Conservation (phyloP, 2,113 vertebrate genomes). For the Thamnophis sirtalis region DNA sequence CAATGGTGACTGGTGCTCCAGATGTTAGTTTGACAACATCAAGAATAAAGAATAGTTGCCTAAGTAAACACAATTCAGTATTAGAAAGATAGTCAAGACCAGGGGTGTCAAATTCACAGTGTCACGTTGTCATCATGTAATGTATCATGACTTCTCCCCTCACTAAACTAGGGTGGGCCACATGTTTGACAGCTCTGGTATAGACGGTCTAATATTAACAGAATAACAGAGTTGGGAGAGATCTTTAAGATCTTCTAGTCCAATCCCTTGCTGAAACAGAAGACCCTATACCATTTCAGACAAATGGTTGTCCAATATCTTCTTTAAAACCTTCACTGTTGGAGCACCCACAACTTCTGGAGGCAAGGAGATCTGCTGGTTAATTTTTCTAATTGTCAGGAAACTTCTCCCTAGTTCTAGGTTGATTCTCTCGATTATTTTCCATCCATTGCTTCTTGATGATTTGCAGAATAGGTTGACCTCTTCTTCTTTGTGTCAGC, state of each 20-base stretch:
- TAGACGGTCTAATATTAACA: not conserved
- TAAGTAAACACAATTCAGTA: not conserved
- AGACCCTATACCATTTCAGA: too few relatives aligned
- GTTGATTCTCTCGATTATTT: not conserved
- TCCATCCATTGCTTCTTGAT: not conserved
- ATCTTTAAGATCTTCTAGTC: not conserved
- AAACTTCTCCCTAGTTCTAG: not conserved
- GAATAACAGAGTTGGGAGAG: not conserved
- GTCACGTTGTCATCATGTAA: too few relatives aligned
- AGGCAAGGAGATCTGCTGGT: not conserved
- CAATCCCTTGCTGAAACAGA: not conserved
- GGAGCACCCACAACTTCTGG: not conserved
- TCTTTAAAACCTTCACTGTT: not conserved
- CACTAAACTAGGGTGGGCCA: too few relatives aligned
- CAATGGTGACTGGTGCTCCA: not conserved
- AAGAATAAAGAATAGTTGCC: not conserved
- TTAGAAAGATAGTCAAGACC: not conserved
- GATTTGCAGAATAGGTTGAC: not conserved
- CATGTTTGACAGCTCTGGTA: too few relatives aligned
- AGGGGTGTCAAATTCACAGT: too few relatives aligned
- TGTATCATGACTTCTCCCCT: fast-evolving
- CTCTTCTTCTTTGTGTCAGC: not conserved
- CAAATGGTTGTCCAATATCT: too few relatives aligned
- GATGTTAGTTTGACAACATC: not conserved
- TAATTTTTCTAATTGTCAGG: not conserved